A percentile compares a stretch with the other conserved stretches of the same genome.
Conservation (phyloP, 2,113 vertebrate genomes). For the Gnathonemus echidnorhynchus region DNA sequence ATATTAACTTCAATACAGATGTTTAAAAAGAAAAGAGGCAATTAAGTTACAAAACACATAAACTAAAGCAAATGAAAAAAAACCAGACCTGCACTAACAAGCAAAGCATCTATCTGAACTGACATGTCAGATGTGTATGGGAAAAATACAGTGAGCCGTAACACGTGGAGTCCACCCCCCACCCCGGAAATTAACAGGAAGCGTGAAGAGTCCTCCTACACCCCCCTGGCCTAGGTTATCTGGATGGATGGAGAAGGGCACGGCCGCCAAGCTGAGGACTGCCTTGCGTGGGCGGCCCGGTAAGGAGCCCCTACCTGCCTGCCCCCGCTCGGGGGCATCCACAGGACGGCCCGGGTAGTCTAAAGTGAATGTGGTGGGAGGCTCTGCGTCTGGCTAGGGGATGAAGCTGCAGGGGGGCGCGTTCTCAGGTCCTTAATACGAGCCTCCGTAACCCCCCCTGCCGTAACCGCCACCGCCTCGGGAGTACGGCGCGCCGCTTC, state of each 20-base stretch:
- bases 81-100: conserved; percentile 40
- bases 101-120: conserved; percentile 36
- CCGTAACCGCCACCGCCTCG: conserved; percentile 64
- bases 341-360: conserved; percentile 13
- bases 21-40: conserved; percentile 31
- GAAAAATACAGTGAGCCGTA: conserved; percentile 25
- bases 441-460: conserved; percentile 55
- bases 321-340: conserved; percentile 26
- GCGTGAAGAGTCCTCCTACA: conserved; percentile 38
- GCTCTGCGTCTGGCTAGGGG: conserved; percentile 34
- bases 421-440: conserved; percentile 35
- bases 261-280: conserved; percentile 17
- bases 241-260: conserved; percentile 15
- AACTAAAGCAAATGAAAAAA: conserved; percentile 29
- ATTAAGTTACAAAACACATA: conserved; percentile 42
- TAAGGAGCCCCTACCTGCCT: conserved; percentile 35
- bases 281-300: conserved; percentile 29
- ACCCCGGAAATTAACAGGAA: conserved; percentile 32
- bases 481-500: conserved; percentile 76
- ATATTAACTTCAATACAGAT: conserved; percentile 28
- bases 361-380: conserved; percentile 25
- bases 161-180: conserved; percentile 30
- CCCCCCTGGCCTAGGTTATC: conserved; percentile 28
- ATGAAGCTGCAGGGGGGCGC: conserved; percentile 32
- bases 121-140: conserved; percentile 19